Percentiles rank a stretch among this genome's conserved stretches.
Conservation (phyloP, 2,888 invertebrate genomes). For the Habroteleia sp. region DNA sequence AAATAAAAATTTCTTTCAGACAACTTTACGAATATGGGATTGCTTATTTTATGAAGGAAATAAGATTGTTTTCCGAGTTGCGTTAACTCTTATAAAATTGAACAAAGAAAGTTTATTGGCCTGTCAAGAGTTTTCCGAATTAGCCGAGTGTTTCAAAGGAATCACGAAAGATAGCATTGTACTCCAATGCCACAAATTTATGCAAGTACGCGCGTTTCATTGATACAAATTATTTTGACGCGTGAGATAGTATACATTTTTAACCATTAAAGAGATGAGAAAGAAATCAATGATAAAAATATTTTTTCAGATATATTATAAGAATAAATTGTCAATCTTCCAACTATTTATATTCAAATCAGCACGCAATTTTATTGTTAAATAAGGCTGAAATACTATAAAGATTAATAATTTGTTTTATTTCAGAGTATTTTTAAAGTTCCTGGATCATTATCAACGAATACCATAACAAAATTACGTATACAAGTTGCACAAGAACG, state of each 20-base stretch:
- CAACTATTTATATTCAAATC: no score
- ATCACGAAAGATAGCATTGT: slow-evolving; percentile 90
- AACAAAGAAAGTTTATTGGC: slow-evolving; percentile 87
- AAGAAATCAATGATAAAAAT: no score
- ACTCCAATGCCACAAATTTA: slow-evolving; percentile 93
- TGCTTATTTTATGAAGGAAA: slow-evolving; percentile 97
- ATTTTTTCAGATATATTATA: no score
- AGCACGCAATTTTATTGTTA: no score
- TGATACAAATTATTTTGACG: no score
- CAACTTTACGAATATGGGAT: slow-evolving; percentile 97
- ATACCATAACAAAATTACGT: slow-evolving; percentile 85
- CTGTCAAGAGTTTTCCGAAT: slow-evolving; percentile 90
- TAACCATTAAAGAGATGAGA: no score
- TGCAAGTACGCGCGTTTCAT: slow-evolving; percentile 85
- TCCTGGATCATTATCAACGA: slow-evolving; percentile 88
- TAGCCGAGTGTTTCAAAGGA: slow-evolving; percentile 91
- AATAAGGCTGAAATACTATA: no score
- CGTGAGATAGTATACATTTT: no score
- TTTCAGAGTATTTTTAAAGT: slow-evolving; percentile 91
- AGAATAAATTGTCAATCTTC: no score
- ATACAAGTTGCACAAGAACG: slow-evolving; percentile 83
- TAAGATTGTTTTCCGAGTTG: slow-evolving; percentile 95
- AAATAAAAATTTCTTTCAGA: slow-evolving; percentile 81
- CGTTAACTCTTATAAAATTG: slow-evolving; percentile 89
- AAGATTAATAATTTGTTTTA: no score